Evolutionary conservation across 92 coral and sea anemone genomes (phyloP), one percentile per base, ranked within the genome.

Genomic region (Desmophyllum pertusum): DNA sequence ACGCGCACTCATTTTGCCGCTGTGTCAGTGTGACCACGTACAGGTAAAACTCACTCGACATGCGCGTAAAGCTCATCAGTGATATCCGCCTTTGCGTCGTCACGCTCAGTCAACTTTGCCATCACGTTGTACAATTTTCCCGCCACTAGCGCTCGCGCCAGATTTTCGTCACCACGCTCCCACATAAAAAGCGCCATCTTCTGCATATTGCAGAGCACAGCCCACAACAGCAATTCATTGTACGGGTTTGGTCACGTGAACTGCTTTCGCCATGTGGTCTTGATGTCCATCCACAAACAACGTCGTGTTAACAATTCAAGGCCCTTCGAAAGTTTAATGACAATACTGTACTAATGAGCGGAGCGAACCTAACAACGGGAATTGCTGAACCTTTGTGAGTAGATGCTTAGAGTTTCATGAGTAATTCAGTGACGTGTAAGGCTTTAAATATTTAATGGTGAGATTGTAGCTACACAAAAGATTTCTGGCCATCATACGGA

Each of bases 121-220:
- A 94, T 91, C 25, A 77, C 89, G 87, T 89, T 92, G 90, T 87
- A 94, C 43, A 94, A 33, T 40, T 87, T 89, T 72, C 88, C 95
- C 38, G 90, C 98, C 85, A 92, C 83, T 40, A 94, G 88, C 35
- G 98, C 98, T 38, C 87, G 75, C 61, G 95, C 93, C 78, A 94
- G 88, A 62, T 74, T 84, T 35, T 94, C 91, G 55, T 92, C 98
- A 4, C 94, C 98, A 38, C 95, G 87, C 72, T 94, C 95, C 98
- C 98, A 94, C 89, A 92, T 83, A 64, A 94, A 94, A 48, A 89
- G 83, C 57, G 98, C 98, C 98, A 94, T 91, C 77, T 89, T 85
- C 84, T 92, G 98, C 98, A 94, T 91, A 79, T 94, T 94, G 77
- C 90, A 89, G 17, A 94, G 82, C 75, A 94, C 93, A n/a, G 98